phyloP scores from a whole-genome alignment of 2,797 vertebrate species.

The Anolis apletophallus region DNA sequence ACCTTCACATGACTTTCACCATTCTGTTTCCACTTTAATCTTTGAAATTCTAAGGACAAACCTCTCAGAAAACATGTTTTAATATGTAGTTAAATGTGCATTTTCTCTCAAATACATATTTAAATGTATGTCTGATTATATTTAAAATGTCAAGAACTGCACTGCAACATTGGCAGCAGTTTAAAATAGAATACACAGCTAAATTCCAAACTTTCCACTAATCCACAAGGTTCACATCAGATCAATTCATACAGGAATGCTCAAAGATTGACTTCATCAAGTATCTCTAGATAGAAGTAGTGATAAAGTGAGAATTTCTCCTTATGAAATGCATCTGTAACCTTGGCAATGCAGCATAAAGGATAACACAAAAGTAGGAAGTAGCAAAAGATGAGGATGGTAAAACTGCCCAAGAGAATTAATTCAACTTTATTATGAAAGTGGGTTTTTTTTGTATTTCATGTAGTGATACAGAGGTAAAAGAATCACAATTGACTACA shows the following conservation, averaged over 20 bases:
- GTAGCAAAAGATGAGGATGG: background rate
- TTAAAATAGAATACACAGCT: constrained; percentile 1
- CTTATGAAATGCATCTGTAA: constrained; percentile 4
- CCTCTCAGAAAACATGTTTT: background rate
- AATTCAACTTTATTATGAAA: constrained; percentile 17
- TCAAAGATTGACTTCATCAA: background rate
- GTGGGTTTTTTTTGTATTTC: background rate
- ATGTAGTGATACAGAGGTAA: constrained; percentile 30
- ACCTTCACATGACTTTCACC: background rate
- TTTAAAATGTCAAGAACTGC: background rate
- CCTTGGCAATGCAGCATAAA: constrained; percentile 24
- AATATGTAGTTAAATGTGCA: constrained; percentile 3
- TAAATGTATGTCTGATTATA: background rate
- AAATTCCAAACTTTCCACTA: background rate
- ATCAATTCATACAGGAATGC: background rate
- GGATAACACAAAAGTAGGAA: background rate
- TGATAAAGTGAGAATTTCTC: constrained; percentile 1
- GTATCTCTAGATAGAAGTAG: background rate
- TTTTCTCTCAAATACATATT: background rate
- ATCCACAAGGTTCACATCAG: background rate
- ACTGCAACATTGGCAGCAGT: background rate
- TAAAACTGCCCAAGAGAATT: background rate
- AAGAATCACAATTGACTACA: constrained; percentile 35
- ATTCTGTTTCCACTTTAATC: background rate
- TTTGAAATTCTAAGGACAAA: background rate